These are phyloP conservation scores for Leucoraja ocellata DNA, from an alignment of 2,797 vertebrate genomes.

Conservation along the genomic window DNA sequence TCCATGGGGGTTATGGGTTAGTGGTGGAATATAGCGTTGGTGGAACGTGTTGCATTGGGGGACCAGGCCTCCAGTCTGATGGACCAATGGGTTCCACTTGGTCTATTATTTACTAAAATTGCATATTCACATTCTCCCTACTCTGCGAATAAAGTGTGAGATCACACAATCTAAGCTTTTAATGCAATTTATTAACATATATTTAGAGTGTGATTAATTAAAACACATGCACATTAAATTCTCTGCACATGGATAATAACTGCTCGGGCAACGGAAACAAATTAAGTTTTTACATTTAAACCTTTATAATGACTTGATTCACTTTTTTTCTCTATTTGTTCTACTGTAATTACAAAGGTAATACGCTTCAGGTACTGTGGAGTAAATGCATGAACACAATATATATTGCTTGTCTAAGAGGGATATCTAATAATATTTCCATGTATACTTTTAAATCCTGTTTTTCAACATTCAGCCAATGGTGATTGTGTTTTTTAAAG, in stretches of 20 bases:
- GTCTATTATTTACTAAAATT: constrained; percentile 9
- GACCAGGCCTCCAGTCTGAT: no score
- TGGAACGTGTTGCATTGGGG: no score
- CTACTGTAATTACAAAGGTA: background rate
- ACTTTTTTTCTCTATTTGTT: background rate
- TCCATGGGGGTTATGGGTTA: no score
- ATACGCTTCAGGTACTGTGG: background rate
- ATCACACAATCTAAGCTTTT: constrained; percentile 15
- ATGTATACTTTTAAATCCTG: background rate
- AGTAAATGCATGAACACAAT: background rate
- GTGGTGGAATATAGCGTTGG: no score
- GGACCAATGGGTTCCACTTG: no score
- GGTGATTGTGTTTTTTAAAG: background rate
- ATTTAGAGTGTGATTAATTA: constrained; percentile 25
- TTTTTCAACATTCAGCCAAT: background rate
- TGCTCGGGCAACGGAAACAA: background rate
- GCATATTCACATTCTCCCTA: background rate
- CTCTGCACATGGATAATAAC: background rate
- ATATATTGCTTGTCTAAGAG: background rate
- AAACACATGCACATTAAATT: background rate
- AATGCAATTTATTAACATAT: constrained; percentile 33
- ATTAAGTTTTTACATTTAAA: constrained; percentile 2
- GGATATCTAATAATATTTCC: background rate
- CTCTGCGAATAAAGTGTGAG: constrained; percentile 26
- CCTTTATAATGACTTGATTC: background rate